A percentile compares a stretch with the other conserved stretches of the same genome.
Conservation (phyloP, 2,797 vertebrate species). For the Hephaestus fuliginosus region DNA sequence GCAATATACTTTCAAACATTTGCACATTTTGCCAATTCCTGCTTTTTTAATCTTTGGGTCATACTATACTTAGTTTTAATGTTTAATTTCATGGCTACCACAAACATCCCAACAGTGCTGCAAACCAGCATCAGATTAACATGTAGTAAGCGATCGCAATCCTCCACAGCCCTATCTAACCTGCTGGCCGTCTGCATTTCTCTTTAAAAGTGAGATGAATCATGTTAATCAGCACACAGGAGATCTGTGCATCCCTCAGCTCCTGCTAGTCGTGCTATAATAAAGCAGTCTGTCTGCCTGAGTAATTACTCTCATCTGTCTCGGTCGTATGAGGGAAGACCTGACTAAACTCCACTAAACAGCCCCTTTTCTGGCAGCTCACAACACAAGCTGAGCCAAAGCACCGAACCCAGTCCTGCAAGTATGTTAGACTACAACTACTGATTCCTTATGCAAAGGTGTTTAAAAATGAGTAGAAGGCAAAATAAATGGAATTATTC, state of each 20-base stretch:
- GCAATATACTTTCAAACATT: not conserved
- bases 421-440: not conserved
- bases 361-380: not conserved
- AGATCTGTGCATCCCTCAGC: conserved; percentile 64
- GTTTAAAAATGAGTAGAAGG: not conserved
- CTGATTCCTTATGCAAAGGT: not conserved
- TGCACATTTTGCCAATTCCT: not conserved
- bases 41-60: not conserved
- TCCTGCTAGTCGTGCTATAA: conserved; percentile 69
- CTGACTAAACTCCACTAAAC: conserved; percentile 22
- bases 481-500: not conserved
- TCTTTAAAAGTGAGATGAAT: conserved; percentile 74
- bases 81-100: not conserved
- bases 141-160: not conserved
- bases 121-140: conserved; percentile 13
- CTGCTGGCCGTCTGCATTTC: conserved; percentile 39
- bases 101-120: not conserved
- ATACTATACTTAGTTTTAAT: not conserved
- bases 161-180: not conserved
- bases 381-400: not conserved
- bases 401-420: not conserved
- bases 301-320: conserved; percentile 84
- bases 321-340: conserved; percentile 46
- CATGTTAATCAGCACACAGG: conserved; percentile 75
- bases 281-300: conserved; percentile 72